Base-by-base conservation (phyloP, 2,797 vertebrate genomes). In the Bovichtus variegatus region DNA sequence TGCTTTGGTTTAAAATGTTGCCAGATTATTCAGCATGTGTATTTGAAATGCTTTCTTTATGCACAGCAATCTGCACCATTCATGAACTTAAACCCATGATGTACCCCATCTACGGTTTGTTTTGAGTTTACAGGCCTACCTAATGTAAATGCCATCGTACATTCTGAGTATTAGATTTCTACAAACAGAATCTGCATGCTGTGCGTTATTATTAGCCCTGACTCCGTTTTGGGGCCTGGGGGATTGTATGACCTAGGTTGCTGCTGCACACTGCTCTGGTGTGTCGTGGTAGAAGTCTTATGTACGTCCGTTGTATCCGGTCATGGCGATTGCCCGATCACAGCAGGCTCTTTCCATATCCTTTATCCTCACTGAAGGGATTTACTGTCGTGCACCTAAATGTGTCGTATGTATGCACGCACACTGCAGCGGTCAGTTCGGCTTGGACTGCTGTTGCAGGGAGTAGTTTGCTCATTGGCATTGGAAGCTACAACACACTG, bases 311-410 rank as follows among this genome's bases (percentile, higher is more conserved):
- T 38, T 66, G 25, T 60, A 31, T 92, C 54, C 36, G 79, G 68
- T 85, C 61, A 60, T 82, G 73, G 76, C 51, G 41, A 70, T 60
- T 80, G 74, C 38, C 54, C 49, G 34, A 67, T 72, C 79, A 65
- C 65, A 72, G 60, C 70, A 69, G 69, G 61, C 31, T 2, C 55
- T 80, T 44, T 70, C 59, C n/a, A 2, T 57, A 47, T 61, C 71
- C 83, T 80, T 94, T 91, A 89, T 93, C 93, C 89, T 74, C 62
- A 54, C 62, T 85, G 76, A 93, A 82, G 72, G 88, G 92, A 93
- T 94, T 94, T 94, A 85, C 25, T 81, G 81, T 80, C 89, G 89
- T 90, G 74, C 81, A 83, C 57, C 61, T 82, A 66, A 71, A 80
- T 71, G 85, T 78, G 84, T 77, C 34, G 7, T 66, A 49, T 34